Base-by-base conservation (phyloP, 2,797 vertebrate species). In the Dendrocincla fuliginosa region DNA sequence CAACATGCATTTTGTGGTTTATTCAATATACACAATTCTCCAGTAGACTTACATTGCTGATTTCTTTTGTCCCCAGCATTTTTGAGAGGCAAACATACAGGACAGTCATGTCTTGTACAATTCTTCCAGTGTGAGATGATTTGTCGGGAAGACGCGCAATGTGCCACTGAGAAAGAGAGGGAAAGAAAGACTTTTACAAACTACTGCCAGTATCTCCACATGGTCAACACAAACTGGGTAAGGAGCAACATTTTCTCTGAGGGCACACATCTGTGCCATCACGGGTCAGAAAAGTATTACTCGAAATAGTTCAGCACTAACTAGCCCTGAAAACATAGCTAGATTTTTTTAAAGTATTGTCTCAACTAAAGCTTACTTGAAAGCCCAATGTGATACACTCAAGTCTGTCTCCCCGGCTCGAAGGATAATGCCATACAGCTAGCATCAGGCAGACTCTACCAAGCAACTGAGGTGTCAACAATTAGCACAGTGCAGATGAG, bases 71-170 rank as follows among this genome's bases (percentile, higher is more conserved):
- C 99, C 32, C 99, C 99, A 70, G 99, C 99, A 64, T 99, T 99
- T 98, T 99, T 99, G 85, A 99, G 98, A 27, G 99, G 99, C 90
- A 99, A 98, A 97, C 99, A 99, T 20, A 99, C 99, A 74, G 99
- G 99, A 98, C 99, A 99, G 97, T 99, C 99, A 32, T 99, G 99
- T 78, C 99, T 98, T 3, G 99, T 99, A 98, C 99, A 99, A 86
- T 99, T 99, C 98, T 99, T 99, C 99, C 99, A 99, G 97, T 99
- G 99, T 39, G 99, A 99, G 98, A 99, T 99, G 97, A 99, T 99
- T 98, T 99, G 99, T 98, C 99, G 98, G 96, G 99, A 99, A 95
- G 99, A 99, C 24, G 99, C 99, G 69, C 99, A 99, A 96, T 99
- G 99, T 77, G 99, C 99, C 98, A 99, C 99, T 99, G 94, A 63